Percentiles rank a stretch among this genome's conserved stretches.
phyloP scores from a whole-genome alignment of 2,113 vertebrate genomes.

The Phrynosoma blainvillii region DNA sequence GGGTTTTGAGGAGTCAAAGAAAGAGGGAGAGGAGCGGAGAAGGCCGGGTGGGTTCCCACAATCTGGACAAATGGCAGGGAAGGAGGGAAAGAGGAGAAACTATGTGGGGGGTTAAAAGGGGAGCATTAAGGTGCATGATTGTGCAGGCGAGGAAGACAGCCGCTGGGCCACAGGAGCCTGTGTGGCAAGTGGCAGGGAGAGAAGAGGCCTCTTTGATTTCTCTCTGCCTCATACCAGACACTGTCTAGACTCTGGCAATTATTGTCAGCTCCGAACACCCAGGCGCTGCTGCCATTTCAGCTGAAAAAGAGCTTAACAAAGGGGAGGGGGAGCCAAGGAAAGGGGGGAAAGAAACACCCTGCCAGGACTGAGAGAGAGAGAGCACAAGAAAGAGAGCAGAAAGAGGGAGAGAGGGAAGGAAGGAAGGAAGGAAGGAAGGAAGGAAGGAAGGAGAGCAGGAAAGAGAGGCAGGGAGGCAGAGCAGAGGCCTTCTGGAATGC shows the following conservation, averaged over 20 bases:
- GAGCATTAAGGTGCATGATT: not conserved
- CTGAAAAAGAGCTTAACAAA: slow-evolving; percentile 45
- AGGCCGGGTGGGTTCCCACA: not conserved
- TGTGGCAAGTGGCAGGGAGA: slow-evolving; percentile 72
- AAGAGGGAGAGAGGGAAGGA: slow-evolving; percentile 41
- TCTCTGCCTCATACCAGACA: slow-evolving; percentile 87
- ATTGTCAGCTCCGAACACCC: slow-evolving; percentile 91
- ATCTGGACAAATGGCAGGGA: not conserved
- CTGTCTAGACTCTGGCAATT: slow-evolving; percentile 95
- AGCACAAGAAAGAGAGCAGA: slow-evolving; percentile 33
- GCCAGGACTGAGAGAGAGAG: slow-evolving; percentile 10
- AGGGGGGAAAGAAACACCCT: not conserved
- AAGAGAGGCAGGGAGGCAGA: too few species aligned
- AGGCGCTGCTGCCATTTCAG: slow-evolving; percentile 84
- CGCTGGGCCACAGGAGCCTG: slow-evolving; percentile 64
- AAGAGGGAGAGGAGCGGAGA: not conserved
- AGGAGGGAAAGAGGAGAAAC: not conserved
- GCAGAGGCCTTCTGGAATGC: too few species aligned
- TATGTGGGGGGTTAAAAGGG: not conserved
- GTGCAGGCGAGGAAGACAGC: slow-evolving; percentile 75
- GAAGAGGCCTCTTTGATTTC: slow-evolving; percentile 76
- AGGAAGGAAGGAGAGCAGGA: too few species aligned
- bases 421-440: slow-evolving; percentile 30
- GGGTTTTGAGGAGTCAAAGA: not conserved
- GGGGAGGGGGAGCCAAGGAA: too few species aligned